phyloP scores from a whole-genome alignment of 1,140 invertebrate genomes.

The Brachionus asplanchnoidis region DNA sequence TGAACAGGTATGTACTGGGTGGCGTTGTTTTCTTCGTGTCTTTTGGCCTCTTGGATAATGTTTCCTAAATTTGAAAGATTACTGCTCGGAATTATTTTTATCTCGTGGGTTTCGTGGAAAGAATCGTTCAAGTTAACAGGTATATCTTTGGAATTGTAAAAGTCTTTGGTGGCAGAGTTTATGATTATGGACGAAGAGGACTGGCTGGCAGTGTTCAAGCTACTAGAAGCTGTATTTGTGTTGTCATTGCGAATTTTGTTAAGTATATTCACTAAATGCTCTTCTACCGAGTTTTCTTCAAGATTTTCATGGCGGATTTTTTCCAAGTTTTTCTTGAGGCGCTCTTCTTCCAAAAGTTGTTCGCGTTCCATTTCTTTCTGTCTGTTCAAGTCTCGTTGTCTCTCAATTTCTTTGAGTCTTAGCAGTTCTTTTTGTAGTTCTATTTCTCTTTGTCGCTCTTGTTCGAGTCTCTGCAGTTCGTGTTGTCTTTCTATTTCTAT shows the following conservation, averaged over 20 bases:
- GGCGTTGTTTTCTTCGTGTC: not conserved
- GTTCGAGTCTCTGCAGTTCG: not conserved
- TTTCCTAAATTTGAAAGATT: slow-evolving; percentile 6
- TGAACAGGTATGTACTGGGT: slow-evolving; percentile 4
- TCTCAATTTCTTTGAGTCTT: not conserved
- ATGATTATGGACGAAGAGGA: not conserved
- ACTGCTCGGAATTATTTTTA: not conserved
- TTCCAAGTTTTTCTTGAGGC: not conserved
- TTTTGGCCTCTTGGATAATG: slow-evolving; percentile 1
- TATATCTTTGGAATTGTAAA: not conserved
- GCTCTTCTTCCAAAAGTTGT: not conserved
- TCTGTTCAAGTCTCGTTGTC: not conserved
- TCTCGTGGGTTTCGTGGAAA: not conserved
- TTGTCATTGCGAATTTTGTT: slow-evolving; percentile 13
- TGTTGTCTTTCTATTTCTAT: not conserved
- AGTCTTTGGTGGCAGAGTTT: not conserved
- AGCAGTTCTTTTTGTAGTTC: not conserved
- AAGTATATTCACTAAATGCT: not conserved
- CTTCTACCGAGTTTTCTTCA: not conserved
- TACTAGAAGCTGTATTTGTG: not conserved
- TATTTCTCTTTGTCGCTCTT: not conserved
- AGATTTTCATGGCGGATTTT: not conserved
- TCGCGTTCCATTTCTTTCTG: not conserved
- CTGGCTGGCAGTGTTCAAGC: not conserved
- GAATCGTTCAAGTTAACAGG: slow-evolving; percentile 21